These are phyloP conservation scores for Oikopleura dioica DNA, from an alignment of 23 tunicate species.

Conservation along the genomic window DNA sequence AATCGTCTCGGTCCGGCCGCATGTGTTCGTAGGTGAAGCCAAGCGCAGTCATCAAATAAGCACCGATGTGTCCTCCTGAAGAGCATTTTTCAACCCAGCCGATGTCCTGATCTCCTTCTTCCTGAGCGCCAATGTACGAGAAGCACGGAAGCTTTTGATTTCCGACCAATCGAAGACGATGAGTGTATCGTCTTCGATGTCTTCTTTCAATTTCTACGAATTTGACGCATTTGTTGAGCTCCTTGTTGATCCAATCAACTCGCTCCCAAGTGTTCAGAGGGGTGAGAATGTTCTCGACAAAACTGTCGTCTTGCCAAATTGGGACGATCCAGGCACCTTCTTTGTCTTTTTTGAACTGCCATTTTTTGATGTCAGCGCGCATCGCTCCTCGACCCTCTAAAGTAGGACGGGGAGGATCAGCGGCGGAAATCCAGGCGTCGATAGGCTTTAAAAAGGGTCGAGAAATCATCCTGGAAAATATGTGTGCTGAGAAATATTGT, in stretches of 20 bases:
- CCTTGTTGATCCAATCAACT: background rate
- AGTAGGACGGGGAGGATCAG: too few relatives aligned
- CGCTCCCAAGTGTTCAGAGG: background rate
- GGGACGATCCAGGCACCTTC: background rate
- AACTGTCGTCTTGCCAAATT: background rate
- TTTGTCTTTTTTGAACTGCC: background rate
- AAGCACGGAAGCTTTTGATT: slow-evolving; percentile 1
- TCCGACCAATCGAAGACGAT: background rate
- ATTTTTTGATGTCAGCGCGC: slow-evolving; percentile 4
- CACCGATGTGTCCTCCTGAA: background rate
- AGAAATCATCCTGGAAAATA: too few relatives aligned
- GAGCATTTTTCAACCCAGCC: slow-evolving; percentile 13
- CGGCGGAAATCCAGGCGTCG: too few relatives aligned
- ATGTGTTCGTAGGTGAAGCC: background rate
- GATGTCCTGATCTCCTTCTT: background rate
- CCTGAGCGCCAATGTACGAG: background rate
- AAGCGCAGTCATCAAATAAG: background rate
- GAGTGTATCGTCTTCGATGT: background rate
- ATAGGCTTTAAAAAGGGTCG: too few relatives aligned
- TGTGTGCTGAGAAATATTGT: too few relatives aligned
- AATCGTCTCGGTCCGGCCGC: background rate
- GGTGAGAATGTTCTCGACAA: background rate
- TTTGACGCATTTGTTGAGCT: background rate
- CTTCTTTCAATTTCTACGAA: background rate
- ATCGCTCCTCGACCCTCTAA: background rate